phyloP scores from a whole-genome alignment of 2,888 invertebrate species.

The Opisthograptis luteolata region DNA sequence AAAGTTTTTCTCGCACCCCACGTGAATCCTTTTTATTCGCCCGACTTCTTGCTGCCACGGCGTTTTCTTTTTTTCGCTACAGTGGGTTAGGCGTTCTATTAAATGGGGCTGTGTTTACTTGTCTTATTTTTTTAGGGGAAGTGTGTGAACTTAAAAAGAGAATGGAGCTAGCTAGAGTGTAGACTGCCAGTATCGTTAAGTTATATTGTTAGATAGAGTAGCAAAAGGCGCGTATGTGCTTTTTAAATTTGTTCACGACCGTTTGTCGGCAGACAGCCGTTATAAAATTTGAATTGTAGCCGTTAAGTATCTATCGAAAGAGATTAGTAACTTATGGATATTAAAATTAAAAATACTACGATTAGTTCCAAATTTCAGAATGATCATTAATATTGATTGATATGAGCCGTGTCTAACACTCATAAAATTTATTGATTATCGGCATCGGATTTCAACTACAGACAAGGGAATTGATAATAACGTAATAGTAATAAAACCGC shows the following conservation, averaged over 20 bases:
- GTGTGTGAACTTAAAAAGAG: too few relatives aligned
- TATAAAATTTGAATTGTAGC: constrained; percentile 49
- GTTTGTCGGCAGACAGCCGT: constrained; percentile 50
- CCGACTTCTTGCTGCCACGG: constrained; percentile 12
- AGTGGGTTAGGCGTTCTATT: constrained; percentile 30
- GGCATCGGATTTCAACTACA: constrained; percentile 65
- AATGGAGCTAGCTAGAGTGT: too few relatives aligned
- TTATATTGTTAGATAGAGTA: constrained; percentile 23
- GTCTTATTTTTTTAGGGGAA: background rate
- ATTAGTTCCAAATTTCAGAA: constrained; percentile 78
- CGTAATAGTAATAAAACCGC: constrained; percentile 62
- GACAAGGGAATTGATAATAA: constrained; percentile 65
- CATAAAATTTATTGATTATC: constrained; percentile 73
- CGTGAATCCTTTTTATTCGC: constrained; percentile 40
- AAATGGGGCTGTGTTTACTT: constrained; percentile 8
- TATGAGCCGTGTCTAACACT: constrained; percentile 76
- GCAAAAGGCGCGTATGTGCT: constrained; percentile 32
- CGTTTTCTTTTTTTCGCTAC: constrained; percentile 31
- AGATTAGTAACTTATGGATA: constrained; percentile 68
- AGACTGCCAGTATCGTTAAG: constrained; percentile 34
- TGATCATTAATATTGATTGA: constrained; percentile 79
- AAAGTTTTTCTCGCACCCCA: constrained; percentile 59
- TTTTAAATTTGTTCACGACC: constrained; percentile 47
- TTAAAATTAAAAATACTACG: constrained; percentile 72
- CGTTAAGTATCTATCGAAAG: constrained; percentile 56